Evolutionary conservation across 2,113 vertebrate genomes (phyloP).

Genomic region (Pelusios castaneus): DNA sequence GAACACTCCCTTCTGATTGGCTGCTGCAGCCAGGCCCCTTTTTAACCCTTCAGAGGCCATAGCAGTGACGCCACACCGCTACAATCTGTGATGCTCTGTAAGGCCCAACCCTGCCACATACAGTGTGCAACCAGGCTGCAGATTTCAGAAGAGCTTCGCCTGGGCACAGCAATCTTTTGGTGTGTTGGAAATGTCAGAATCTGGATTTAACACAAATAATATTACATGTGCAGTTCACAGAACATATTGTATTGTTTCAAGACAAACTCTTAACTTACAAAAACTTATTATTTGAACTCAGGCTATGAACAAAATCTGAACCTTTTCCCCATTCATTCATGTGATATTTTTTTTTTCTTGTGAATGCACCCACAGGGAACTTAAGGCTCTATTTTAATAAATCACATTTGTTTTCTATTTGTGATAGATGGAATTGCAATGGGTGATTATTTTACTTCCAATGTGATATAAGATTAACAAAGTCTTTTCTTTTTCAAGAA

Average conservation of each 20-base stretch:
- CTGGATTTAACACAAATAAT: not conserved
- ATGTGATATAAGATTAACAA: slow-evolving; percentile 16
- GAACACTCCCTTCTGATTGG: too few species aligned
- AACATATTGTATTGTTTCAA: not conserved
- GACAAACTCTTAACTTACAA: not conserved
- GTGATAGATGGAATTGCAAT: not conserved
- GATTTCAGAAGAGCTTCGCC: not conserved
- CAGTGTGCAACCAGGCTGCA: not conserved
- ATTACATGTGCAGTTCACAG: not conserved
- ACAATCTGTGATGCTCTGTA: not conserved
- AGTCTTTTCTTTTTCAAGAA: not conserved
- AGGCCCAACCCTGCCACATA: not conserved
- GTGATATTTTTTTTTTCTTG: not conserved
- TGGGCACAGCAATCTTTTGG: not conserved
- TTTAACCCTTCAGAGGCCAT: too few species aligned
- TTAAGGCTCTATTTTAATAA: not conserved
- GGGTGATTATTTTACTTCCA: not conserved
- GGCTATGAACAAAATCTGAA: not conserved
- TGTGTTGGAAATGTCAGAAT: not conserved
- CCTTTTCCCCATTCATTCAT: not conserved
- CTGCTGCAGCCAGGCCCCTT: too few species aligned
- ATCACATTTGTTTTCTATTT: slow-evolving; percentile 8
- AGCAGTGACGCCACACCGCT: too few species aligned
- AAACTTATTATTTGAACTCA: not conserved
- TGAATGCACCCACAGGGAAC: not conserved